These are phyloP conservation scores for Mayetiola destructor DNA, from an alignment of 2,888 invertebrate species.

Conservation along the genomic window DNA sequence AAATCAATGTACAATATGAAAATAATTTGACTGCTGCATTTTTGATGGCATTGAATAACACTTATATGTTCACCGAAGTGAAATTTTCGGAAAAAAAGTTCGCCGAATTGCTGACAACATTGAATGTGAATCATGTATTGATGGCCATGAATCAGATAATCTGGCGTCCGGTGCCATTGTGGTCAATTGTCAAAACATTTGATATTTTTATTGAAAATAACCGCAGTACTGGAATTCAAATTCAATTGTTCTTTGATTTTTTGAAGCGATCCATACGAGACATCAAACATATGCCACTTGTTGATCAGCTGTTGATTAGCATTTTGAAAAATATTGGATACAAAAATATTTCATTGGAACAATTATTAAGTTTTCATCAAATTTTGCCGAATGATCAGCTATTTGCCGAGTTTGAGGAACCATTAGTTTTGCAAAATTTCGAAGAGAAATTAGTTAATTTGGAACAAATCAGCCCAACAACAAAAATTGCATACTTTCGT, in stretches of 20 bases:
- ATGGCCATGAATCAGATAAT: neutral
- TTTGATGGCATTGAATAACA: neutral
- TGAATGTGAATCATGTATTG: neutral
- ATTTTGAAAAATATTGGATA: slow-evolving; percentile 7
- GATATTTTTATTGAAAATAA: neutral
- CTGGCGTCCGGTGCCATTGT: neutral
- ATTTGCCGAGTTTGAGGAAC: neutral
- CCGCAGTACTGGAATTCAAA: neutral
- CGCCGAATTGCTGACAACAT: neutral
- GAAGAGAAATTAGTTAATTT: neutral
- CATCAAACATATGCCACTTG: neutral
- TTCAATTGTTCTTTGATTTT: neutral
- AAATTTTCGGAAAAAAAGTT: neutral
- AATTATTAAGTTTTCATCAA: neutral
- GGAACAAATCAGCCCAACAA: neutral
- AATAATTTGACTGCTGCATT: neutral
- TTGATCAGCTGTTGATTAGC: neutral
- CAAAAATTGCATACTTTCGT: neutral
- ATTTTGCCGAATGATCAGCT: neutral
- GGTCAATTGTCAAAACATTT: neutral
- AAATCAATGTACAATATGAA: neutral
- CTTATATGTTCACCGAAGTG: neutral
- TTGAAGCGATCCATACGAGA: neutral
- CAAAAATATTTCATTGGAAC: neutral
- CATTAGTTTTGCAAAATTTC: neutral